Percentiles rank a stretch among this genome's conserved stretches.
Conservation (phyloP, 2,797 vertebrate genomes). For the Rachycentron canadum region DNA sequence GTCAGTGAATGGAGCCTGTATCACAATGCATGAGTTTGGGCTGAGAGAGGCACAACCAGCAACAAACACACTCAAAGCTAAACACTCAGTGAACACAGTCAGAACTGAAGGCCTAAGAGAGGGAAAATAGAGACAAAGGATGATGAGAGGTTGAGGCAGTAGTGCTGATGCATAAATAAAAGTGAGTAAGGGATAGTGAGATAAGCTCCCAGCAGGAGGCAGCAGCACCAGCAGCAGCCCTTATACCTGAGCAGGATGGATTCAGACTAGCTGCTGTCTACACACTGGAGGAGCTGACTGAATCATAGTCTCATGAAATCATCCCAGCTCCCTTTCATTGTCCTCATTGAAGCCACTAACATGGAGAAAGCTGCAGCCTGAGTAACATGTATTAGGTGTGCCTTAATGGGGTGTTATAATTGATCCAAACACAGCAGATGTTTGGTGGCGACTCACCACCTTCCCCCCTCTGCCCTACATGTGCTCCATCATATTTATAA, state of each 20-base stretch:
- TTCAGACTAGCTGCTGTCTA: constrained; percentile 15
- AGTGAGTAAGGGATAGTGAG: neutral
- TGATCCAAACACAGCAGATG: no score
- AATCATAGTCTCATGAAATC: constrained; percentile 5
- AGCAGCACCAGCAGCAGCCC: neutral
- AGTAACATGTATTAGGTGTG: constrained; percentile 32
- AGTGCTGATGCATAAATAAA: constrained; percentile 1
- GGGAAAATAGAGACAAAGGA: constrained; percentile 1
- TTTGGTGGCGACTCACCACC: constrained; percentile 48
- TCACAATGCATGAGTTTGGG: neutral
- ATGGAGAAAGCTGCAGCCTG: constrained; percentile 18
- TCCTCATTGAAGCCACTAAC: constrained; percentile 13
- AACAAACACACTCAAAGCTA: neutral
- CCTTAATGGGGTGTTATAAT: constrained; percentile 19
- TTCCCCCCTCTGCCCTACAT: constrained; percentile 2
- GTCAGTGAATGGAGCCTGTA: neutral
- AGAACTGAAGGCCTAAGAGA: neutral
- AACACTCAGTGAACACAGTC: neutral
- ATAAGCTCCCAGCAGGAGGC: constrained; percentile 10
- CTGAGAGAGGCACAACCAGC: neutral
- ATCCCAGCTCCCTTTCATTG: neutral
- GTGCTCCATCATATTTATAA: no score
- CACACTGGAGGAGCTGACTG: neutral
- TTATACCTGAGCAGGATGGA: constrained; percentile 11
- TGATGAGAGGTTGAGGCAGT: neutral